Evolutionary conservation across 2,113 vertebrate species (phyloP).

Genomic region (Mobula hypostoma): DNA sequence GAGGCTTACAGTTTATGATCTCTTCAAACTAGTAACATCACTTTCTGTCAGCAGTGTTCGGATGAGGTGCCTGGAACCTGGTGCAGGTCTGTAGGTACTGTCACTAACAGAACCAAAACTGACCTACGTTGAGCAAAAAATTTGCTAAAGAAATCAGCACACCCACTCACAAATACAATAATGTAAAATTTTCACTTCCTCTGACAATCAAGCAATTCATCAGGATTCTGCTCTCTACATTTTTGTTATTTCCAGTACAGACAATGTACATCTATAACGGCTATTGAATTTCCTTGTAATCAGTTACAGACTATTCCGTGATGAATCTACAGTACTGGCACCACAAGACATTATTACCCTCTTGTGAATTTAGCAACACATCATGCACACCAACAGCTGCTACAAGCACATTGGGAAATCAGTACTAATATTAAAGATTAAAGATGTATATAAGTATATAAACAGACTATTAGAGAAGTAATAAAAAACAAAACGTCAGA

Average conservation of each 20-base stretch:
- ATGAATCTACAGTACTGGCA: constrained; percentile 19
- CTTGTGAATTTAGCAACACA: constrained; percentile 31
- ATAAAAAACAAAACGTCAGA: background rate
- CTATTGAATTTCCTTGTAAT: constrained; percentile 14
- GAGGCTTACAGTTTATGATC: too few relatives aligned
- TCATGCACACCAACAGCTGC: constrained; percentile 12
- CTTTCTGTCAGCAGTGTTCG: background rate
- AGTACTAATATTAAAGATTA: constrained; percentile 19
- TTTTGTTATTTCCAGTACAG: background rate
- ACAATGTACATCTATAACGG: background rate
- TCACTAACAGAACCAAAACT: background rate
- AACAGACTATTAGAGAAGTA: background rate
- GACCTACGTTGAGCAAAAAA: background rate
- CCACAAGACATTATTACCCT: constrained; percentile 30
- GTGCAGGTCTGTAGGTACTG: background rate
- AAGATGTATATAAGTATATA: background rate
- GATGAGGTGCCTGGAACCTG: background rate
- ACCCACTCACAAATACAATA: background rate
- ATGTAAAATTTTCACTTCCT: background rate
- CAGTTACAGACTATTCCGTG: constrained; percentile 4
- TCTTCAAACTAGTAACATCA: background rate
- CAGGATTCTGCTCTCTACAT: background rate
- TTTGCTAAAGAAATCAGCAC: background rate
- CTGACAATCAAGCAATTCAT: background rate
- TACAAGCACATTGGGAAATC: background rate